These are phyloP conservation scores for Ashinkailepas kermadecensis DNA, from an alignment of 2,888 invertebrate species.

Conservation along the genomic window DNA sequence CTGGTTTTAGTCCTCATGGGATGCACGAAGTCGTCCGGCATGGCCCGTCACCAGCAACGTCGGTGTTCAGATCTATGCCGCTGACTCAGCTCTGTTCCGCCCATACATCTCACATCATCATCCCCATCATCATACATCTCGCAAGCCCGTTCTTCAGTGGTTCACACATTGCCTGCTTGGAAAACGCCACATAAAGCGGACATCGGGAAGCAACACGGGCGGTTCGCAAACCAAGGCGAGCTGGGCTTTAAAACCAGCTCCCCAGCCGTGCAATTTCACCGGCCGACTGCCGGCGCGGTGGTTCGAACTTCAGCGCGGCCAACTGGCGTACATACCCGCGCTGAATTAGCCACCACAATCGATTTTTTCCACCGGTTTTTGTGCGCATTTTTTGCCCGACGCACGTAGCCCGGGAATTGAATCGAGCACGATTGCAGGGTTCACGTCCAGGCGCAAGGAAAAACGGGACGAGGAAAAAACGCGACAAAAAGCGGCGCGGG, in stretches of 20 bases:
- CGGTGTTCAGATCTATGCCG: too few relatives aligned
- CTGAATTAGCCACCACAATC: not conserved
- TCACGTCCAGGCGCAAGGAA: not conserved
- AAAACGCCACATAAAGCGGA: too few relatives aligned
- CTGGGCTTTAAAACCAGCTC: not conserved
- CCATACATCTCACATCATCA: too few relatives aligned
- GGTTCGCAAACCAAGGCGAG: too few relatives aligned
- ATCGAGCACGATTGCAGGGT: constrained; percentile 8
- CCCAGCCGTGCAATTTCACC: not conserved
- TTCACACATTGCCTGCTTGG: too few relatives aligned
- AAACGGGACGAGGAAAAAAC: not conserved
- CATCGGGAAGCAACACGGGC: too few relatives aligned
- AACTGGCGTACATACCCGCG: not conserved
- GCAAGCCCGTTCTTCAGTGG: too few relatives aligned
- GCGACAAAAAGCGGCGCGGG: not conserved
- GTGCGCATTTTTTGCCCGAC: not conserved
- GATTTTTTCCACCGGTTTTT: not conserved
- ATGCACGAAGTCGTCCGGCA: too few relatives aligned
- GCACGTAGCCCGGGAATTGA: not conserved
- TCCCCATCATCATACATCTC: too few relatives aligned
- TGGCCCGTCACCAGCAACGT: too few relatives aligned
- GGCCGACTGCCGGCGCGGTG: not conserved
- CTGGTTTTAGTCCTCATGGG: too few relatives aligned
- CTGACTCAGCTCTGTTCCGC: too few relatives aligned
- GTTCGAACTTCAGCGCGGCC: not conserved